phyloP scores from a whole-genome alignment of 2,888 invertebrate genomes.

The Callyntrura guangdongensis region DNA sequence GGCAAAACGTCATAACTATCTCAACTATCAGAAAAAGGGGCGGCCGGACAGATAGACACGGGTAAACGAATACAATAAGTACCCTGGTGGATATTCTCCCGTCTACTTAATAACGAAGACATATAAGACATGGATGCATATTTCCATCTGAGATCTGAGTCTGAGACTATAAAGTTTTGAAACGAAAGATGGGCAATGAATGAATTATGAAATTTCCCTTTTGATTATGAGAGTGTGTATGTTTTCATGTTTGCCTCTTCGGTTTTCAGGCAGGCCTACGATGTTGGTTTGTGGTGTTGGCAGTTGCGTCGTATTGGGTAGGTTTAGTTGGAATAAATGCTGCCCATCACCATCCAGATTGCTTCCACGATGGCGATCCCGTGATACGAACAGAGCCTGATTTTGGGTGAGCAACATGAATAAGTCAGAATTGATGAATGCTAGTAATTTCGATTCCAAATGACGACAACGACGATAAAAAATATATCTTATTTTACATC shows the following conservation, averaged over 20 bases:
- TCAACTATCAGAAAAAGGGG: neutral
- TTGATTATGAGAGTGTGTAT: neutral
- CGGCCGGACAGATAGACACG: no score
- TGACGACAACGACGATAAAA: no score
- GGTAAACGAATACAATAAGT: no score
- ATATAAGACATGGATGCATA: no score
- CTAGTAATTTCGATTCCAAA: no score
- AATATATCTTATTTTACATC: no score
- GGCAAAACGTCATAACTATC: no score
- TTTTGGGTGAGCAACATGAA: conserved; percentile 84
- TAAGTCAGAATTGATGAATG: neutral
- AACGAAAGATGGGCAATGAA: neutral
- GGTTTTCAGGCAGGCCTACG: conserved; percentile 70
- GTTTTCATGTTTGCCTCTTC: neutral
- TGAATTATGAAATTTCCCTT: conserved; percentile 30
- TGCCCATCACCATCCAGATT: conserved; percentile 91
- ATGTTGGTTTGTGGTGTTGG: conserved; percentile 81
- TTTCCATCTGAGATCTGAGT: conserved; percentile 32
- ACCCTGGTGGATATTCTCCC: no score
- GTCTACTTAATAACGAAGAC: no score
- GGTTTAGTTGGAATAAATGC: conserved; percentile 90
- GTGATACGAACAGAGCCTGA: conserved; percentile 83
- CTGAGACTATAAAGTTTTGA: neutral
- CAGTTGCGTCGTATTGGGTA: conserved; percentile 85
- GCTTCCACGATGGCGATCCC: conserved; percentile 85